A percentile compares a stretch with the other conserved stretches of the same genome.
phyloP scores from a whole-genome alignment of 1,140 invertebrate genomes.

The Neoseiulus cucumeris region DNA sequence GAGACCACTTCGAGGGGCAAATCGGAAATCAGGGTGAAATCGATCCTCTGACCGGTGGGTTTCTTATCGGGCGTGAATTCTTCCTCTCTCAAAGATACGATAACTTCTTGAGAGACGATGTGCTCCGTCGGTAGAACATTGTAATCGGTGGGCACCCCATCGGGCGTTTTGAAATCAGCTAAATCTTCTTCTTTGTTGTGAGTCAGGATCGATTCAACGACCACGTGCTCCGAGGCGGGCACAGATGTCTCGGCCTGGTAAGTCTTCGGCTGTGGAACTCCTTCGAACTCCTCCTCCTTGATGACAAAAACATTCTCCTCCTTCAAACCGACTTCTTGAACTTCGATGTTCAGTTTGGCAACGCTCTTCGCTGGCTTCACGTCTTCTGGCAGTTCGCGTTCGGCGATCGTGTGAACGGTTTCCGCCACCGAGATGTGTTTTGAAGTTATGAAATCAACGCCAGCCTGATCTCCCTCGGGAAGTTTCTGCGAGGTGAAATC shows the following conservation, averaged over 20 bases:
- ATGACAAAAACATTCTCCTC: conserved; percentile 2
- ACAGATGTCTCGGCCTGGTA: conserved; percentile 15
- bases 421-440: conserved; percentile 18
- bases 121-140: conserved; percentile 14
- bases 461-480: conserved; percentile 15
- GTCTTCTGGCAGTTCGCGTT: conserved; percentile 9
- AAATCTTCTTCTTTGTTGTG: conserved; percentile 15
- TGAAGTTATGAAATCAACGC: conserved; percentile 13
- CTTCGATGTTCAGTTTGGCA: background rate
- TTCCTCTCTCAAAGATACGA: conserved; percentile 4
- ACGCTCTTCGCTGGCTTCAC: background rate
- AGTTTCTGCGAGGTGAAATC: conserved; percentile 16
- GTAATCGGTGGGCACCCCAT: conserved; percentile 12
- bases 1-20: background rate
- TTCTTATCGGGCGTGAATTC: conserved; percentile 11
- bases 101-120: conserved; percentile 16
- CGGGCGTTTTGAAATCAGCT: conserved; percentile 17
- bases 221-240: conserved; percentile 15
- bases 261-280: conserved; percentile 3
- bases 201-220: conserved; percentile 14
- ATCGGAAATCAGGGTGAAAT: conserved; percentile 10
- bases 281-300: conserved; percentile 15
- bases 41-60: conserved; percentile 12
- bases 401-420: conserved; percentile 9
- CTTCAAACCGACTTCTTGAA: background rate